Evolutionary conservation across 2,113 vertebrate species (phyloP).

Genomic region (Butorides virescens): DNA sequence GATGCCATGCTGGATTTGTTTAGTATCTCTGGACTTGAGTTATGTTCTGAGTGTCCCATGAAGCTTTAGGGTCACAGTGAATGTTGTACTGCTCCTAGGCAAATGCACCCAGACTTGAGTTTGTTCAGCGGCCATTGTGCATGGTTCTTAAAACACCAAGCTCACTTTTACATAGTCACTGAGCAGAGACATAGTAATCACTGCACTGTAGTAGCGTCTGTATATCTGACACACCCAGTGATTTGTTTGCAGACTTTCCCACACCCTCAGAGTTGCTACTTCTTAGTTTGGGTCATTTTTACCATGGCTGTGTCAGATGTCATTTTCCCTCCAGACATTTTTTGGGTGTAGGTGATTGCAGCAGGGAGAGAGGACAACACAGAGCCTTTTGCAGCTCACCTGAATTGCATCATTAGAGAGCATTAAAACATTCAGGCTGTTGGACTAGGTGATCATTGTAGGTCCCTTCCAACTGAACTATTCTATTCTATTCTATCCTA

Average conservation of each 20-base stretch:
- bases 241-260: constrained; percentile 58
- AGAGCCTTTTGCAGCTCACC: neutral
- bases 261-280: constrained; percentile 14
- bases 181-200: constrained; percentile 18
- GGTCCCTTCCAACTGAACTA: neutral
- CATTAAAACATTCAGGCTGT: neutral
- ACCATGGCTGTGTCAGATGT: neutral
- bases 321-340: constrained; percentile 10
- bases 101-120: neutral
- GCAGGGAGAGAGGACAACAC: neutral
- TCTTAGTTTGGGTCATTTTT: constrained; percentile 44
- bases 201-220: constrained; percentile 21
- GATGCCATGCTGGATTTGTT: neutral
- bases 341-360: neutral
- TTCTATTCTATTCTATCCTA: neutral
- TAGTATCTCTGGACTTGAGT: neutral
- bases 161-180: constrained; percentile 7
- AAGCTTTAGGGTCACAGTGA: neutral
- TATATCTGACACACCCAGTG: constrained; percentile 43
- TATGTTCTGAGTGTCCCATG: neutral
- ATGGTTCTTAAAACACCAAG: neutral
- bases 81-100: neutral
- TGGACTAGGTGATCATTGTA: neutral
- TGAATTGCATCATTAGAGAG: neutral
- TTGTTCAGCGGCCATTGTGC: neutral